Percentiles rank a stretch among this genome's conserved stretches.
These are phyloP conservation scores for Ganaspis sp. DNA, from an alignment of 1,140 invertebrate species.

Conservation along the genomic window DNA sequence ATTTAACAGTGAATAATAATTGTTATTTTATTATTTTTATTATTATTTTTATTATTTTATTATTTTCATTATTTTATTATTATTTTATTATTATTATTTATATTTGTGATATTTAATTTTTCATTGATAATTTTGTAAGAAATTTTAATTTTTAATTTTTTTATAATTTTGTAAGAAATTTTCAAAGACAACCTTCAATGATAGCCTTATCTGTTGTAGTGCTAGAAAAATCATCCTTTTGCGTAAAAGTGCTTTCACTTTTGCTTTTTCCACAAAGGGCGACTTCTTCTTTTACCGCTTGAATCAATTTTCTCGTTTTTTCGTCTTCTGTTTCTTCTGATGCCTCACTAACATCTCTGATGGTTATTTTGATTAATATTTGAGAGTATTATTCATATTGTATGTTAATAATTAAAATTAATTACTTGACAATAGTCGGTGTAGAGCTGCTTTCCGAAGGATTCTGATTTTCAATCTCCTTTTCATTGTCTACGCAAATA, in stretches of 20 bases:
- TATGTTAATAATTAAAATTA: too few relatives aligned
- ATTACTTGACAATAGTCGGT: slow-evolving; percentile 30
- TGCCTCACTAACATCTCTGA: slow-evolving; percentile 14
- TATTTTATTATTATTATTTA: too few relatives aligned
- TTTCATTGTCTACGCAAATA: slow-evolving; percentile 70
- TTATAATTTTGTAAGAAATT: background rate
- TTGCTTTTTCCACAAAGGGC: background rate
- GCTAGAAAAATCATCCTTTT: background rate
- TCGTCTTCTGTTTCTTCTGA: background rate
- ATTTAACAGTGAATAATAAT: too few relatives aligned
- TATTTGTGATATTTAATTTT: too few relatives aligned
- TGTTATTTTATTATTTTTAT: slow-evolving; percentile 32
- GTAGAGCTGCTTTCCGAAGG: slow-evolving; percentile 24
- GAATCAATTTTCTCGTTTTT: slow-evolving; percentile 45
- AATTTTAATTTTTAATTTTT: too few relatives aligned
- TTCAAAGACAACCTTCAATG: slow-evolving; percentile 18
- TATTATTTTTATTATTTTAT: slow-evolving; percentile 6
- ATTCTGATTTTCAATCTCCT: slow-evolving; percentile 21
- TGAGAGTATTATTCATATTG: too few relatives aligned
- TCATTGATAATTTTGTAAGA: too few relatives aligned
- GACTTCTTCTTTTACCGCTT: slow-evolving; percentile 42
- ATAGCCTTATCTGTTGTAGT: background rate
- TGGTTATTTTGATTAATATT: too few relatives aligned
- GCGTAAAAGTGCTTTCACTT: background rate
- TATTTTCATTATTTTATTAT: too few relatives aligned